Evolutionary conservation across 2,113 vertebrate species (phyloP), one percentile per base, ranked within the genome.

Genomic region (Lampris incognitus): DNA sequence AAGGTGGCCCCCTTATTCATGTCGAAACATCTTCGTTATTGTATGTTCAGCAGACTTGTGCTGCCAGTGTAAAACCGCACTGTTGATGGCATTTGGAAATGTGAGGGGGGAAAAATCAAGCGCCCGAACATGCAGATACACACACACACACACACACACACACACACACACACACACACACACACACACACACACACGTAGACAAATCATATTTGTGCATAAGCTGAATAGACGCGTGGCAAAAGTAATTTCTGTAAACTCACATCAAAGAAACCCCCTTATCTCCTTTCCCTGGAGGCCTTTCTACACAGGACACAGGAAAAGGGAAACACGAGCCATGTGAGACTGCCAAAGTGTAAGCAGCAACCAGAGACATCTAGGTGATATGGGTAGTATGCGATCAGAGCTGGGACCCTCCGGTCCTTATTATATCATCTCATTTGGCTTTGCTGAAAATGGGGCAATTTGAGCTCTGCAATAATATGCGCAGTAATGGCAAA

Each of bases 221-320:
- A 71, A 67, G 84, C 74, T 72, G 75, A 84, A 81, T 62, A 69
- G 66, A 81, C 88, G 83, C 51, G 40, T 76, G 87, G 83, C 80
- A 76, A 84, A 46, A 87, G 72, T 72, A 66, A 88, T 89, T 86
- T 84, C 82, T 81, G 76, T 82, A 87, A 89, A 88, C 76, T 85
- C 78, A 87, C 89, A 87, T 90, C 86, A 92, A 89, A 90, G 79
- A 66, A 82, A 36, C 68, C 74, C 82, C 73, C 64, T 81, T 85
- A 81, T 88, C 72, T 82, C 69, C 49, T 24, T 72, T 46, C 49
- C 74, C 85, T 70, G n/a, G 1, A 51, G 84, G 84, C 67, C 74
- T 41, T 67, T 86, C 65, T 82, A 66, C 81, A 82, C 62, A 85
- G 79, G 83, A 81, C 73, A 84, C 74, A 73, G 84, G 86, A 83